Evolutionary conservation across 2,888 invertebrate genomes (phyloP), one percentile per base, ranked within the genome.

Genomic region (Rugalucina vietnamica): DNA sequence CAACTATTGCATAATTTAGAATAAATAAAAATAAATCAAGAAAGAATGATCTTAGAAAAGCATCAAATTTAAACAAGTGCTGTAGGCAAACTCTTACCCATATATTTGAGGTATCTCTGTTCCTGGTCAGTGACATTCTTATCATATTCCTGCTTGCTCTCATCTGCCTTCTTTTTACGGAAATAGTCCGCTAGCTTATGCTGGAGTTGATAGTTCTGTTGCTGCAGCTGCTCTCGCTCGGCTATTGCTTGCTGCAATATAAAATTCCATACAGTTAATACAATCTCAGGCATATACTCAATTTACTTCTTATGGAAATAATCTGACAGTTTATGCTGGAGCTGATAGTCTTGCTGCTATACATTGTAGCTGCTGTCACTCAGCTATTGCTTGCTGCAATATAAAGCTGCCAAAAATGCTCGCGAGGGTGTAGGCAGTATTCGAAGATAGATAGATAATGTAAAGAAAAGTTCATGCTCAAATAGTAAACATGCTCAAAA

Each of bases 161-260:
- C 94, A 85, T 95, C 95, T 29, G 93, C 91, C 86, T 95, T 95
- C 88, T 94, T 95, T 88, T 94, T 95, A 24, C 93, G 89, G 89
- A 95, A 95, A 81, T 93, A 93, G 36, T 95, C 94, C 0, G 93
- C 94, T n/a, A 95, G 91, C 86, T 94, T 95, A 77, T 94, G 93
- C 86, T 95, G 95, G n/a, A 94, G 90, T 73, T 91, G 91, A 74
- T 92, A 92, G 86, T 95, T 95, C 76, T 91, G 91, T 74, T 93
- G 93, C 69, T 93, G 93, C 32, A 94, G 86, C 80, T 92, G 91
- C 73, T 95, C 94, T 78, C 94, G 81, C 74, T 94, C 93, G 34
- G 91, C 85, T 29, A 94, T 87, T 0, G 93, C 92, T 86, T 90
- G 88, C 88, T 88, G 84, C 36, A 85, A 79, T 39, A 36, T 72